Conservation (phyloP, 2,797 vertebrate species). For the Enteromius trimaculatus region DNA sequence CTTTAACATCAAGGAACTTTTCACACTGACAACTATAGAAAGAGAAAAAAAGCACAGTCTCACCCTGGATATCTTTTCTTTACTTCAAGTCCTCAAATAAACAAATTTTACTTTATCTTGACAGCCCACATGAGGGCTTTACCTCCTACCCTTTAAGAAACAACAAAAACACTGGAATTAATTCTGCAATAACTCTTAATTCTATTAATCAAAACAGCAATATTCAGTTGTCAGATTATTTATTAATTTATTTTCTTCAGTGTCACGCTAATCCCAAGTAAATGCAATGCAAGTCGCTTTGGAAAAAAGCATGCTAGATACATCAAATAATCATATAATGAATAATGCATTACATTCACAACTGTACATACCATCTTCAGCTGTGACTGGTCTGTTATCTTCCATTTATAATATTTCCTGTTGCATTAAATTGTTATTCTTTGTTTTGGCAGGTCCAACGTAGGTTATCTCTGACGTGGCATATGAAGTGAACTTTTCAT, state of each 20-base stretch:
- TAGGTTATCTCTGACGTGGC: not conserved
- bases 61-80: not conserved
- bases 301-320: not conserved
- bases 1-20: not conserved
- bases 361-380: not conserved
- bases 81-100: not conserved
- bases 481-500: not conserved
- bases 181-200: not conserved
- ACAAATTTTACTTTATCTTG: not conserved
- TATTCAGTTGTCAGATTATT: not conserved
- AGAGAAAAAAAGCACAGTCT: not conserved
- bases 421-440: not conserved
- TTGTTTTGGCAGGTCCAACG: not conserved
- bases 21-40: not conserved
- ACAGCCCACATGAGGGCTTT: not conserved
- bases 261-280: not conserved
- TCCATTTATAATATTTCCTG: not conserved
- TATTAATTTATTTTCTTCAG: not conserved
- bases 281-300: not conserved
- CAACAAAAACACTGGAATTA: not conserved
- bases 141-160: not conserved
- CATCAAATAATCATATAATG: not conserved
- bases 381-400: not conserved
- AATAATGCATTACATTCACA: not conserved
- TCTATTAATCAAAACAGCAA: not conserved